phyloP scores from a whole-genome alignment of 2,888 invertebrate genomes.

The Agonopterix heracliana region DNA sequence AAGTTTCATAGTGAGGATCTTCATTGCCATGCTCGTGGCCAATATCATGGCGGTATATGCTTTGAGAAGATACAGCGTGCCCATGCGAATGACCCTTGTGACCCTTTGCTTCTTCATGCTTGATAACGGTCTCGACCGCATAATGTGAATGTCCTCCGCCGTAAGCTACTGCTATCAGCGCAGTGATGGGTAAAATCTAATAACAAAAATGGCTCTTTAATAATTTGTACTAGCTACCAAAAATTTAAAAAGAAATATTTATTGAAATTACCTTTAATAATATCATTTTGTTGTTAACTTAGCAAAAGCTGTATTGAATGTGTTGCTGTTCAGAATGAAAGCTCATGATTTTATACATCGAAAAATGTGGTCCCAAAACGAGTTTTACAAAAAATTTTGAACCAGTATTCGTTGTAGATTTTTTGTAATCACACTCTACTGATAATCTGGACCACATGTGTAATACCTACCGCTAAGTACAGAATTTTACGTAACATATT shows the following conservation, averaged over 20 bases:
- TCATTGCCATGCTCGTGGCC: neutral
- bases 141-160: constrained; percentile 38
- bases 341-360: constrained; percentile 42
- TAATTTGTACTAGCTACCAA: neutral
- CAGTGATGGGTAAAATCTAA: constrained; percentile 26
- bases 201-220: constrained; percentile 10
- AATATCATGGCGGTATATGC: constrained; percentile 25
- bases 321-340: constrained; percentile 26
- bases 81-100: constrained; percentile 20
- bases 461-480: neutral
- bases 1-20: neutral
- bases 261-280: constrained; percentile 20
- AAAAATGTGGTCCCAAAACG: constrained; percentile 32
- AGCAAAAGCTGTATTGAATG: constrained; percentile 29
- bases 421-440: constrained; percentile 20
- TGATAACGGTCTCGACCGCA: constrained; percentile 32
- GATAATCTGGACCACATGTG: constrained; percentile 30
- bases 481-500: neutral
- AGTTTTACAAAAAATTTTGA: constrained; percentile 14
- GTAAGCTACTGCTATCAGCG: constrained; percentile 25
- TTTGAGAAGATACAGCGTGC: constrained; percentile 39
- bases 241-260: neutral
- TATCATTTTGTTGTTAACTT: constrained; percentile 33
- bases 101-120: constrained; percentile 35
- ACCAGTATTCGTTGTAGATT: constrained; percentile 9